Percentiles rank a stretch among this genome's conserved stretches.
Evolutionary conservation across 2,797 vertebrate species (phyloP).

Genomic region (Arctocebus calabarensis): DNA sequence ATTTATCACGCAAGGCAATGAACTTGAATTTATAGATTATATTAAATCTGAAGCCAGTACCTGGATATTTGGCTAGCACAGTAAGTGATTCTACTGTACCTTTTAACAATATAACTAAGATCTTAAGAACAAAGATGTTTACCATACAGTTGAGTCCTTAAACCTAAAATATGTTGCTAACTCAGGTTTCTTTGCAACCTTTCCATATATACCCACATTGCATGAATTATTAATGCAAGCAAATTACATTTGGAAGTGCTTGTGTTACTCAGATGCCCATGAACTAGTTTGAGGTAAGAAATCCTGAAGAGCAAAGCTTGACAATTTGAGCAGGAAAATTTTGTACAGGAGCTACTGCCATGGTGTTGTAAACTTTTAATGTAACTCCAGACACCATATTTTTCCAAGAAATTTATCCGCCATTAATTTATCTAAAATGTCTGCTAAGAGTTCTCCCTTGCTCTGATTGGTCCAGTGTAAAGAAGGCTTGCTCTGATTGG

Average conservation of each 20-base stretch:
- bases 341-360: not conserved
- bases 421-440: not conserved
- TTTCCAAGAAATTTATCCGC: slow-evolving; percentile 10
- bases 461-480: not conserved
- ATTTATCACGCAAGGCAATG: not conserved
- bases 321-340: slow-evolving; percentile 11
- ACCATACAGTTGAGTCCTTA: not conserved
- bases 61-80: not conserved
- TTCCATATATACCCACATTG: slow-evolving; percentile 38
- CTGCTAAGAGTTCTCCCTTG: not conserved
- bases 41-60: not conserved
- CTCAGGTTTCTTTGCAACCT: slow-evolving; percentile 31
- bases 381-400: not conserved
- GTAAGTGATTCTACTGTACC: not conserved
- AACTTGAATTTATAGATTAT: not conserved
- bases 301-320: slow-evolving; percentile 13
- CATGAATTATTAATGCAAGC: slow-evolving; percentile 67
- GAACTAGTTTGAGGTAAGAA: slow-evolving; percentile 45
- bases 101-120: not conserved
- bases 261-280: slow-evolving; percentile 49
- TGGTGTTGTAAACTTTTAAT: not conserved
- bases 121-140: slow-evolving; percentile 4
- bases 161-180: slow-evolving; percentile 20
- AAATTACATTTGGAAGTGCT: slow-evolving; percentile 62
- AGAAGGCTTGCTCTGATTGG: not conserved